Conservation (phyloP, 2,113 vertebrate species). For the Phylloscopus trochilus region DNA sequence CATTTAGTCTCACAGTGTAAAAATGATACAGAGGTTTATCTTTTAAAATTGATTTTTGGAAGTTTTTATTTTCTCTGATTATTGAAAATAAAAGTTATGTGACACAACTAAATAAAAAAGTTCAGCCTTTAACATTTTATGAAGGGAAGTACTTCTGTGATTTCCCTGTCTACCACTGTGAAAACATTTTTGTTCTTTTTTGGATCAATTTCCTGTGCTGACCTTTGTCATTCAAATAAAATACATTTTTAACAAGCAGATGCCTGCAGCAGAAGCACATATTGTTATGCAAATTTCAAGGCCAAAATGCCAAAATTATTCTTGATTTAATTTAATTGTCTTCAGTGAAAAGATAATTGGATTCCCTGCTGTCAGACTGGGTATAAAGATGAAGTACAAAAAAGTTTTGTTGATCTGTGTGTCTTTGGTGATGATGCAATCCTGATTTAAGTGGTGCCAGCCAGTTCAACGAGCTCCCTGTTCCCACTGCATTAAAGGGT, state of each 20-base stretch:
- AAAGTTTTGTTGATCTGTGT: background rate
- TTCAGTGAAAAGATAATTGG: background rate
- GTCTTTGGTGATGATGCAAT: background rate
- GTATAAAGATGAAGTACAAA: background rate
- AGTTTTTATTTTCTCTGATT: background rate
- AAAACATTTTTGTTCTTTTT: background rate
- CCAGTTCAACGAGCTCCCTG: background rate
- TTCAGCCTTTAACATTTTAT: background rate
- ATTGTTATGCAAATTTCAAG: background rate
- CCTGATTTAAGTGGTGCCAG: background rate
- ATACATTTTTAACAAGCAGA: background rate
- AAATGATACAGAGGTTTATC: background rate
- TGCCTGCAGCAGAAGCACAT: background rate
- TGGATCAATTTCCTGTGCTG: background rate
- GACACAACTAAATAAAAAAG: background rate
- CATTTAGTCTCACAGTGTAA: background rate
- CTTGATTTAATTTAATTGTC: background rate
- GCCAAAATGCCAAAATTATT: background rate
- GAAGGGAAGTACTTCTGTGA: background rate
- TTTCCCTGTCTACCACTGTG: background rate
- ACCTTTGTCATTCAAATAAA: slow-evolving; percentile 12
- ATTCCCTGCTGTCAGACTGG: background rate
- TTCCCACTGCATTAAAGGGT: background rate
- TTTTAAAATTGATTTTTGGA: background rate
- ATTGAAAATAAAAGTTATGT: background rate